phyloP scores from a whole-genome alignment of 2,797 vertebrate genomes.

The Salarias fasciatus region DNA sequence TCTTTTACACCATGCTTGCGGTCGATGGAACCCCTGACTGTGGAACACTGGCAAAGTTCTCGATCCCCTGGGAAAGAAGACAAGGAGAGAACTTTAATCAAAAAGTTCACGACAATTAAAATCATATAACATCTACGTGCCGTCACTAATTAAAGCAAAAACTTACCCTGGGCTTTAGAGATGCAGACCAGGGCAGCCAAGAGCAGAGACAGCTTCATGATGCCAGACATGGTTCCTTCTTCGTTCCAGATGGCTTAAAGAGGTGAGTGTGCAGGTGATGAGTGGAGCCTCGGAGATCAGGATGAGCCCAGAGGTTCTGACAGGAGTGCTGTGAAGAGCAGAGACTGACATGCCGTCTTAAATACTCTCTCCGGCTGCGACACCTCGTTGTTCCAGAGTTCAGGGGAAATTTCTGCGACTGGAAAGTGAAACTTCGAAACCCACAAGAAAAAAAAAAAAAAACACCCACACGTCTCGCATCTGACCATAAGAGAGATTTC shows the following conservation, averaged over 20 bases:
- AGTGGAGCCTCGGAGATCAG: conserved; percentile 1
- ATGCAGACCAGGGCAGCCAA: conserved; percentile 55
- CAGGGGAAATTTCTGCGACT: conserved; percentile 37
- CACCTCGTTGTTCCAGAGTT: conserved; percentile 36
- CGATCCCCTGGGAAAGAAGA: conserved; percentile 27
- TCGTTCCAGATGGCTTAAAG: background rate
- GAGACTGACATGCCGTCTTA: conserved; percentile 28
- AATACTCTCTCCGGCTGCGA: conserved; percentile 28
- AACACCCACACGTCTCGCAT: background rate
- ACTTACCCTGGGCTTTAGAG: conserved; percentile 67
- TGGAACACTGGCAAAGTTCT: conserved; percentile 61
- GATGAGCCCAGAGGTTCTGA: background rate
- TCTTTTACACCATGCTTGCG: conserved; percentile 15
- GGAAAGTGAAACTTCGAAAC: conserved; percentile 66
- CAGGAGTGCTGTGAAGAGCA: conserved; percentile 21
- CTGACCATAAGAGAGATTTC: background rate
- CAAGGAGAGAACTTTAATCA: background rate
- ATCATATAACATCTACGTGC: background rate
- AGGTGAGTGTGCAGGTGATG: background rate
- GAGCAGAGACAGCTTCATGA: conserved; percentile 64
- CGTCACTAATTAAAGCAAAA: background rate
- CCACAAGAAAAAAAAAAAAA: background rate
- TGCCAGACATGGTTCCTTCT: conserved; percentile 56
- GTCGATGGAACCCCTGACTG: rapidly evolving
- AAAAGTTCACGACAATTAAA: background rate